Evolutionary conservation across 2,797 vertebrate species (phyloP), one percentile per base, ranked within the genome.

Genomic region (Potorous gilbertii): DNA sequence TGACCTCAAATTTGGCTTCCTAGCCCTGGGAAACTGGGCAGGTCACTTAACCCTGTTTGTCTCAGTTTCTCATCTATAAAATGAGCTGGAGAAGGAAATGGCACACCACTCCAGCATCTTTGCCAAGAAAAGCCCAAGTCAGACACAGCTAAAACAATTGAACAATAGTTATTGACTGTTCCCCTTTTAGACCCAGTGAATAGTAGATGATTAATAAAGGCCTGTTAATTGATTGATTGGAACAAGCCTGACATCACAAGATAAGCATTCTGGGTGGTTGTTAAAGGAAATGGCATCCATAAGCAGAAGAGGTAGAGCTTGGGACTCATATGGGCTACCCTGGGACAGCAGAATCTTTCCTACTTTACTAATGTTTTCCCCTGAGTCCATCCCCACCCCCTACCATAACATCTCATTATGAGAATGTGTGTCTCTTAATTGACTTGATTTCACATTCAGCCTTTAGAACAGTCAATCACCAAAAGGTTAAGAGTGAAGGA

Each of bases 361-460:
- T 8, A 18, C 4, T n/a, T 66, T 66, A 8, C n/a, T 40, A 74
- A 74, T 74, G 18, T 18, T 74, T 74, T 40, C 66, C n/a, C n/a
- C 18, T 74, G n/a, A 74, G 18, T 18, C n/a, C 66, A 40, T 21
- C 34, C 62, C 62, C 34, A 34, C 13, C 59, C 31, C 59, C 55
- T 57, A 0, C 0, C 5, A 54, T 29, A 9, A 46, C n/a, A 95
- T 92, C 31, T 81, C n/a, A 18, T 62, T 16, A n/a, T 59, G 46
- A 95, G 55, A 74, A 90, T 40, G 52, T 40, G 5, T 1, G 2
- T 89, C 40, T 93, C 62, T 95, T 90, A 81, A 95, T 92, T 14
- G 56, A 91, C 57, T 27, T 62, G 87, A 81, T 28, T 90, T 93
- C 89, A 62, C 55, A 12, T 11, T 50, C 90, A 74, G 90, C 55